Conservation (phyloP, 2,888 invertebrate genomes). For the Nemotelus nigrinus region DNA sequence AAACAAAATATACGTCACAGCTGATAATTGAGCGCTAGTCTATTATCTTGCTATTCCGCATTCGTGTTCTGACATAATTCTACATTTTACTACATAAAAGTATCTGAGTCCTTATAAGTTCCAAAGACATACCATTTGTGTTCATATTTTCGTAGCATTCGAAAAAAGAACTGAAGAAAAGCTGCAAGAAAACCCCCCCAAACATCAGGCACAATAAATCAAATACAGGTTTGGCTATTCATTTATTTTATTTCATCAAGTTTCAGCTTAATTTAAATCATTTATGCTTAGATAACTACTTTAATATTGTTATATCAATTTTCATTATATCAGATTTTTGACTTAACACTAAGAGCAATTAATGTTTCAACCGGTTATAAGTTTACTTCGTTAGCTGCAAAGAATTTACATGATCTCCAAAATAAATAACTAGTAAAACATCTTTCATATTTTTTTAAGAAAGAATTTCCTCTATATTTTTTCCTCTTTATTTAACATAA, state of each 20-base stretch:
- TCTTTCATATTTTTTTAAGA: conserved; percentile 12
- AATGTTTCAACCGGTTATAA: conserved; percentile 4
- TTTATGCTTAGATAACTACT: conserved; percentile 25
- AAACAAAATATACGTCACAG: too few species aligned
- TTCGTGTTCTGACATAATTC: too few species aligned
- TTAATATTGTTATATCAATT: conserved; percentile 8
- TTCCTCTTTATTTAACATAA: conserved; percentile 12
- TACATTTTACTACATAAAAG: too few species aligned
- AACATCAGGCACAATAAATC: neutral
- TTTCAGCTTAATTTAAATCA: conserved; percentile 26
- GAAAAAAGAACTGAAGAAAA: too few species aligned
- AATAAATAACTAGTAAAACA: conserved; percentile 27
- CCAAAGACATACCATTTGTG: too few species aligned
- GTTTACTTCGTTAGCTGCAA: conserved; percentile 19
- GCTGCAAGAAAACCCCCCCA: too few species aligned
- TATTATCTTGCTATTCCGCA: too few species aligned
- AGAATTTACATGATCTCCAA: conserved; percentile 8
- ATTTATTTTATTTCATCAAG: conserved; percentile 16
- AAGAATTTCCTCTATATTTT: conserved; percentile 35
- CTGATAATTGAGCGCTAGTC: too few species aligned
- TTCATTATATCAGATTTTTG: conserved; percentile 16
- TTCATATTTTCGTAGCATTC: too few species aligned
- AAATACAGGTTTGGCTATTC: neutral
- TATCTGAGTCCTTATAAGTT: too few species aligned
- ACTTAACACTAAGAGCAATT: conserved; percentile 27